These are phyloP conservation scores for Pseudolaguvia tuberculata DNA, from an alignment of 2,113 vertebrate species.

Conservation along the genomic window DNA sequence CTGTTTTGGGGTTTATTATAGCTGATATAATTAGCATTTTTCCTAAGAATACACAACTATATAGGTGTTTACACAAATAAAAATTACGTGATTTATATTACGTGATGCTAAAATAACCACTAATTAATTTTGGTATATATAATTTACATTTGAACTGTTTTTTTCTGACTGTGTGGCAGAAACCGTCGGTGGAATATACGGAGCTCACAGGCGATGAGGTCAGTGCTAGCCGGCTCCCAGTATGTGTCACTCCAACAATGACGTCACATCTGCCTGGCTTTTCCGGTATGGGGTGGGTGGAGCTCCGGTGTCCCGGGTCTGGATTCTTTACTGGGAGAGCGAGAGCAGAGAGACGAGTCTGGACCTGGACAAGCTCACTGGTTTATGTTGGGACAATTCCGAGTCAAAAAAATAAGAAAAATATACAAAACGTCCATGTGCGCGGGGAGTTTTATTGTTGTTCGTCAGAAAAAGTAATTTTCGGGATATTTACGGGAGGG, in stretches of 20 bases:
- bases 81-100: too few relatives aligned
- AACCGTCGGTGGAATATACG: neutral
- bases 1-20: neutral
- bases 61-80: neutral
- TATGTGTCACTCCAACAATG: constrained; percentile 61
- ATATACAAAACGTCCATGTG: neutral
- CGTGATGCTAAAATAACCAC: too few relatives aligned
- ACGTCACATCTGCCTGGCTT: constrained; percentile 62
- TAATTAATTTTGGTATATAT: too few relatives aligned
- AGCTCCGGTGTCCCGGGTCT: constrained; percentile 53
- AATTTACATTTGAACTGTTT: too few relatives aligned
- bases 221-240: constrained; percentile 55
- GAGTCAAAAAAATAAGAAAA: constrained; percentile 3
- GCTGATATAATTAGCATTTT: neutral
- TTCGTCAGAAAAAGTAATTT: neutral
- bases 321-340: constrained; percentile 45
- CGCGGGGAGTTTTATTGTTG: neutral
- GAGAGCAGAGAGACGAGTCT: constrained; percentile 49
- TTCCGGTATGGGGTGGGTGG: constrained; percentile 67
- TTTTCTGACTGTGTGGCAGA: neutral
- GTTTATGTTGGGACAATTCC: constrained; percentile 27
- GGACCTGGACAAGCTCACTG: constrained; percentile 43
- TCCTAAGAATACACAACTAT: neutral
- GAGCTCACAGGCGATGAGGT: constrained; percentile 47
- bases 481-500: constrained; percentile 19